phyloP scores from a whole-genome alignment of 2,113 vertebrate genomes.

The Erythrocebus patas region DNA sequence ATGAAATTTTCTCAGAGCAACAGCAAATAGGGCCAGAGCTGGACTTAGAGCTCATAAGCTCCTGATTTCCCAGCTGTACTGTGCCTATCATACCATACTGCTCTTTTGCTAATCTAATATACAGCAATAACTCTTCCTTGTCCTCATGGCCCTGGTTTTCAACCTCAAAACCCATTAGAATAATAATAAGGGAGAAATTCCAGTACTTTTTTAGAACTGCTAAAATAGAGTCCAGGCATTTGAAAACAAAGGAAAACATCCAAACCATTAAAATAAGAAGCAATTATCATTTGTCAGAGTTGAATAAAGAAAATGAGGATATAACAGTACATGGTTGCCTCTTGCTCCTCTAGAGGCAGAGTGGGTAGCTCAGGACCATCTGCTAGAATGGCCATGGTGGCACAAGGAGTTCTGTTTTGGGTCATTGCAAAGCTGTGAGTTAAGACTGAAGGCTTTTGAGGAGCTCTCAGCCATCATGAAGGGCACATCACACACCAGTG shows the following conservation, averaged over 20 bases:
- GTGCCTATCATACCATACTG: neutral
- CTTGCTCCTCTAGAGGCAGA: neutral
- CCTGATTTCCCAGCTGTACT: neutral
- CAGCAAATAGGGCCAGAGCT: neutral
- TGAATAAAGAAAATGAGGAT: neutral
- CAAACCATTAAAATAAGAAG: neutral
- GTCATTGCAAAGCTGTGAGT: neutral
- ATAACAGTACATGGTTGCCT: rapidly evolving
- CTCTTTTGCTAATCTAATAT: neutral
- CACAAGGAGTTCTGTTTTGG: neutral
- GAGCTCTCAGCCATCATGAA: neutral
- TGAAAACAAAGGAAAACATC: neutral
- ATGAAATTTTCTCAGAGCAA: neutral
- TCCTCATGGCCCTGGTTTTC: neutral
- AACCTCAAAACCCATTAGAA: neutral
- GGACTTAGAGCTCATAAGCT: neutral
- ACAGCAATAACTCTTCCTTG: neutral
- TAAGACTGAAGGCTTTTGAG: neutral
- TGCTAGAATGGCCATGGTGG: rapidly evolving
- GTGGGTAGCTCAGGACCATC: neutral
- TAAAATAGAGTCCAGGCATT: neutral
- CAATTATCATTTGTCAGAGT: neutral
- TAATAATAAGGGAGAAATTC: neutral
- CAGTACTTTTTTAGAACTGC: neutral
- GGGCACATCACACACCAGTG: too few relatives aligned